Evolutionary conservation across 2,797 vertebrate species (phyloP), one percentile per base, ranked within the genome.

Genomic region (Galaxias olidus): DNA sequence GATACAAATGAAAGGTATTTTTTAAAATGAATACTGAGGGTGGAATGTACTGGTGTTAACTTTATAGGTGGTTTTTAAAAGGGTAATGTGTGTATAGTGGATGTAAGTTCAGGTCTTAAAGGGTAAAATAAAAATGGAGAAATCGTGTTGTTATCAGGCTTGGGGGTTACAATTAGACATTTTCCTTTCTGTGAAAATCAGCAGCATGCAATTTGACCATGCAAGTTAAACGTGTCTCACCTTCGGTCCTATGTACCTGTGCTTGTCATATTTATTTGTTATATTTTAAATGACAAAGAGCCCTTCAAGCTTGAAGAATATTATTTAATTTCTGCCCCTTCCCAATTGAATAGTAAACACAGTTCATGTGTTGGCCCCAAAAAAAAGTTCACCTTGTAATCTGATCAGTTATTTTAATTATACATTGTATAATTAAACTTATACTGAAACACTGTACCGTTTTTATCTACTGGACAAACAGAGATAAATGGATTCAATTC

Each of bases 181-280:
- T 74, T 77, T 89, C 75, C 78, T 42, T 10, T 71, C 79, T 87
- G 83, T 88, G 84, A 73, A 88, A 81, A 48, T 80, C 70, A 45
- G 77, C 80, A 80, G 89, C 88, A 90, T 90, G 88, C 82, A 80
- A 84, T 85, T 85, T 71, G 76, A 73, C 78, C 83, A 86, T 79
- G 78, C 81, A 66, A 80, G 75, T 78, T 63, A 75, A 85, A 76
- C 65, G 14, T 60, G 75, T 86, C 74, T 84, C 76, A 84, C 84
- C 66, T 74, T 77, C 73, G 76, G 79, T 85, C 81, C 70, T 79
- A 67, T 76, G 76, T 79, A 84, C 80, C 80, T 83, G 83, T 88
- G 82, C 70, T 83, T 82, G 77, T 84, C 77, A 84, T 89, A 81
- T 84, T 57, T 89, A 51, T 57, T 83, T 86, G 84, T 76, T 73